phyloP scores from a whole-genome alignment of 2,797 vertebrate species.

The Anomalospiza imberbis region DNA sequence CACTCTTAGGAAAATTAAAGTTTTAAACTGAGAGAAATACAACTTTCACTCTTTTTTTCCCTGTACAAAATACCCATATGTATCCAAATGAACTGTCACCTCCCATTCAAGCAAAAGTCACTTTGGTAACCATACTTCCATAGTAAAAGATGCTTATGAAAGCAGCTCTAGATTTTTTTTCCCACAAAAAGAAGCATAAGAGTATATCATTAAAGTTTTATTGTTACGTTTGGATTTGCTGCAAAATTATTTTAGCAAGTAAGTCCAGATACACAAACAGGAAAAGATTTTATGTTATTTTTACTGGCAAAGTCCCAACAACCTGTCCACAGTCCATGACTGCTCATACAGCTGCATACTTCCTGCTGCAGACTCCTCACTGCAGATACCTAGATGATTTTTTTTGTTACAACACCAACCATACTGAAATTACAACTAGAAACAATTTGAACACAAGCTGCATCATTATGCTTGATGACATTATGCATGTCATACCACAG shows the following conservation, averaged over 20 bases:
- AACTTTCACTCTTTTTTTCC: neutral
- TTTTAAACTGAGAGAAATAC: neutral
- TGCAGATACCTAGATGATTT: neutral
- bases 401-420: neutral
- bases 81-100: neutral
- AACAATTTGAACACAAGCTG: neutral
- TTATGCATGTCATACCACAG: neutral
- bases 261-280: slow-evolving; percentile 16
- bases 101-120: neutral
- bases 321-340: neutral
- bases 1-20: neutral
- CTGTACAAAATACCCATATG: neutral
- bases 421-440: neutral
- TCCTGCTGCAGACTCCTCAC: neutral
- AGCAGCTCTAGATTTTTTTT: neutral
- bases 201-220: slow-evolving; percentile 14
- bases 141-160: neutral
- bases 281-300: neutral
- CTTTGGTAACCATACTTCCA: neutral
- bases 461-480: neutral
- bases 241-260: neutral
- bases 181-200: neutral
- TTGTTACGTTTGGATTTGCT: neutral
- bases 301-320: neutral
- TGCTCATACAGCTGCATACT: neutral